Conservation (phyloP, 2,797 vertebrate species). For the Sebastes minor region DNA sequence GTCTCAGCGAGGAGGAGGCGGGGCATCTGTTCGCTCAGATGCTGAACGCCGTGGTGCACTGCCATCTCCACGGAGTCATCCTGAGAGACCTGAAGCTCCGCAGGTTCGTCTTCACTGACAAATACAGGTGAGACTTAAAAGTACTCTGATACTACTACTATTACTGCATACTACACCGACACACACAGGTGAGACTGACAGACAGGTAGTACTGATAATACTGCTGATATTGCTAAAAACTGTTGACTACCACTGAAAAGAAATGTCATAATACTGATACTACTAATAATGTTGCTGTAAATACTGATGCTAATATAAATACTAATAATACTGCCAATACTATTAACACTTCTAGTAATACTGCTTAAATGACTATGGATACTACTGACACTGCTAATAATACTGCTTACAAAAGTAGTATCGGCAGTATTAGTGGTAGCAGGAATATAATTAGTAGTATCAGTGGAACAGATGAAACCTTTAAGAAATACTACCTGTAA, state of each 20-base stretch:
- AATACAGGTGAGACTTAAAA: slow-evolving; percentile 79
- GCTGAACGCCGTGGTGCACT: slow-evolving; percentile 80
- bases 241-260: background rate
- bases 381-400: background rate
- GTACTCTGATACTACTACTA: background rate
- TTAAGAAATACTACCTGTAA: background rate
- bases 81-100: slow-evolving; percentile 88
- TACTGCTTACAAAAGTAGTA: background rate
- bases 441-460: background rate
- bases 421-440: background rate
- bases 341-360: background rate
- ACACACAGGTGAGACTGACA: too few relatives aligned
- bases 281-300: background rate
- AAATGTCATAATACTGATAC: background rate
- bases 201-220: background rate
- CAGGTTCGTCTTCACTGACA: slow-evolving; percentile 87
- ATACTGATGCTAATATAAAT: background rate
- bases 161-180: background rate
- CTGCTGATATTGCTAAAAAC: background rate
- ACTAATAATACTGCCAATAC: background rate
- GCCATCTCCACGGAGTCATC: slow-evolving; percentile 82
- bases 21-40: slow-evolving; percentile 83
- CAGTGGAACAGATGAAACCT: background rate
- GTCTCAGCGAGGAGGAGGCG: slow-evolving; percentile 82
- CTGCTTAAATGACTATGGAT: background rate